Evolutionary conservation across 2,797 vertebrate species (phyloP), one percentile per base, ranked within the genome.

Genomic region (Squalus acanthias): DNA sequence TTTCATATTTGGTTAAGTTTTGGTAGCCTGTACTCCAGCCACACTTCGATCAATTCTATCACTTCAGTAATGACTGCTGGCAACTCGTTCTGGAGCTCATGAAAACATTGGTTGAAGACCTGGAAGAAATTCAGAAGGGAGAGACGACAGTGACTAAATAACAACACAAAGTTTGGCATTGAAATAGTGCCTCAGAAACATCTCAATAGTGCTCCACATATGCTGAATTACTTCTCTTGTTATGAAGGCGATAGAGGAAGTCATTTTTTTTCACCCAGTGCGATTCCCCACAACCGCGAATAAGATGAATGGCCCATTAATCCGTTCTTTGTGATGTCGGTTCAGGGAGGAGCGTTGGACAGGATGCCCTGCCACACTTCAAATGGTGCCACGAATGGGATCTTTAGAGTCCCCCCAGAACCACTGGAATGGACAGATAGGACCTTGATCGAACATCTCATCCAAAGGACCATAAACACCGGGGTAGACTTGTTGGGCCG

Each of bases 11-110:
- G 6, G 50, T 22, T 96, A 0, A 6, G 13, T 96, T 96, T 97
- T 10, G 98, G 97, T 96, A 99, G 97, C 97, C 98, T 99, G 96
- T 99, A 98, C 67, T 98, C 97, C 96, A 99, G 98, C 99, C 99
- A 99, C 0, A 97, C 96, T 50, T 97, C 98, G 97, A 99, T 98
- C 97, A 99, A 99, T 94, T 98, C 98, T 97, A 99, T 97, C 97
- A 99, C 98, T 0, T 98, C 98, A 96, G 98, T 98, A 20, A 98
- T 97, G 24, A 99, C 98, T 87, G 99, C 99, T 0, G 99, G 99
- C 96, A 99, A 98, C 96, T 99, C 99, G 96, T 98, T 99, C 97
- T 99, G 99, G 96, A 99, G 99, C 67, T 98, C 98, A 2, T 99
- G 99, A 97, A 98, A 99, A 96, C 98, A 99, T 97, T 98, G 99